phyloP scores from a whole-genome alignment of 2,113 vertebrate genomes.

The Prolemur simus region DNA sequence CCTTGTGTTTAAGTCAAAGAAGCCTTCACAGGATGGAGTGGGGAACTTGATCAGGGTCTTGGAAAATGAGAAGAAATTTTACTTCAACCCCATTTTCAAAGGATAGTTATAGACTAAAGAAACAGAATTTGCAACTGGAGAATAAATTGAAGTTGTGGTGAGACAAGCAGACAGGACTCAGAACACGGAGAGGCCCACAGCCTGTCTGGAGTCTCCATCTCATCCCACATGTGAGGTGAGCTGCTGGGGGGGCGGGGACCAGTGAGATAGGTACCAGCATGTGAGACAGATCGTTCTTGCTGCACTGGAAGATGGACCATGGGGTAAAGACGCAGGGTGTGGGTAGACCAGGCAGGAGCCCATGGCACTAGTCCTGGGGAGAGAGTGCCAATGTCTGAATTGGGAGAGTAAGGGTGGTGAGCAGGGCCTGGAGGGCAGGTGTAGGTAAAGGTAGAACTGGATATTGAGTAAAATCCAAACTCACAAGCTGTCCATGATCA shows the following conservation, averaged over 20 bases:
- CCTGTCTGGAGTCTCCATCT: neutral
- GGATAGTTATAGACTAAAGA: neutral
- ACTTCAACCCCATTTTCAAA: neutral
- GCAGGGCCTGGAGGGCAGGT: neutral
- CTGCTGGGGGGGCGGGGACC: no score
- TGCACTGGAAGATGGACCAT: neutral
- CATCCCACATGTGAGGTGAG: neutral
- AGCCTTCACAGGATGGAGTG: neutral
- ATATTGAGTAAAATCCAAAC: neutral
- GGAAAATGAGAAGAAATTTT: neutral
- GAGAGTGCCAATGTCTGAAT: neutral
- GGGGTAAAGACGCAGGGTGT: neutral
- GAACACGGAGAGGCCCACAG: neutral
- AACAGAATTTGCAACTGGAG: neutral
- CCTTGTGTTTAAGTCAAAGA: neutral
- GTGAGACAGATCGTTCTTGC: neutral
- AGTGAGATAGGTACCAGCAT: neutral
- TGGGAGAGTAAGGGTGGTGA: neutral
- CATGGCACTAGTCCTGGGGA: neutral
- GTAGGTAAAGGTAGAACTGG: neutral
- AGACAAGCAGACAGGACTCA: neutral
- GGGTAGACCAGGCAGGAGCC: neutral
- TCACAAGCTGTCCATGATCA: neutral
- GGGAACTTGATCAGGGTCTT: neutral
- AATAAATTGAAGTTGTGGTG: neutral